Evolutionary conservation across 2,888 invertebrate genomes (phyloP), one percentile per base, ranked within the genome.

Genomic region (Polydrusus pterygomalis): DNA sequence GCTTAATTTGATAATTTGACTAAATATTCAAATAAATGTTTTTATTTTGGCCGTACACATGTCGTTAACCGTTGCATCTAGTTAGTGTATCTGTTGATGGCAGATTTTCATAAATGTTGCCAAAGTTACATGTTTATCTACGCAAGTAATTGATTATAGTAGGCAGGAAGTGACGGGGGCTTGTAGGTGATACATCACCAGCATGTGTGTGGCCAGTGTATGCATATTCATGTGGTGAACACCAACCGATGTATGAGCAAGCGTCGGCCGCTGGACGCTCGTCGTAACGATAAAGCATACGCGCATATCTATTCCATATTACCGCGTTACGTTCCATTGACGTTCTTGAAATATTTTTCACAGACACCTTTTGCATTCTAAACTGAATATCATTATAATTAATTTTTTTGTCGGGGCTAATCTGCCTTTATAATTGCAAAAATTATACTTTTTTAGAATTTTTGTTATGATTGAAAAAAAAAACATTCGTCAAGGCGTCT

Each of bases 101-200:
- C 84, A 85, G 85, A 84, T 84, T 85, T 86, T 87, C 86, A 85
- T 87, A 85, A 86, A 86, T 87, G 87, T 86, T 85, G 83, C 86
- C 83, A 84, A 87, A 86, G 87, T 86, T 85, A 86, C 87, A 87
- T 87, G 87, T 87, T 87, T 86, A 87, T 87, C 86, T 87, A 87
- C 86, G 85, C 87, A 85, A 86, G 86, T 87, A 88, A 88, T 88
- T 88, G 87, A 88, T 88, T 87, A 87, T 84, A 86, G 85, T 84
- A 84, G 85, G 80, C 84, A 83, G 86, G 84, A 84, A 84, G 82
- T 86, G 85, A 85, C 85, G 83, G 81, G 82, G 80, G 83, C 83
- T 83, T 84, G 85, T 84, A 85, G 85, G 84, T 85, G 83, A 85
- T 85, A 85, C 85, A 85, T 85, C 84, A 85, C 83, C 81, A 82